A percentile compares a stretch with the other conserved stretches of the same genome.
phyloP scores from a whole-genome alignment of 2,113 vertebrate species.

The Recurvirostra avosetta region DNA sequence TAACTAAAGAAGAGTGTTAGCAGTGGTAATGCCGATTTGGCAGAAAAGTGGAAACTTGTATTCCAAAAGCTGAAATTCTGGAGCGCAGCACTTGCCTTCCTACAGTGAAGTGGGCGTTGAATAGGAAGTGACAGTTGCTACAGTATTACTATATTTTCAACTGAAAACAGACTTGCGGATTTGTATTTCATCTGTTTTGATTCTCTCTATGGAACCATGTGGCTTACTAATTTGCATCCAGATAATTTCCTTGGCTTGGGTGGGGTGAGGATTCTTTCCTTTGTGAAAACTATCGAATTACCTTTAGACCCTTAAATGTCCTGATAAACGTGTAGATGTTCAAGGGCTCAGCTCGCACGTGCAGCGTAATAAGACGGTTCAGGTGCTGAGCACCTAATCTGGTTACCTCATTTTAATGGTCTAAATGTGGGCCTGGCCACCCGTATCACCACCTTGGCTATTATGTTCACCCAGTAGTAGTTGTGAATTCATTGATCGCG shows the following conservation, averaged over 20 bases:
- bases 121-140: not conserved
- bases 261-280: not conserved
- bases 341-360: not conserved
- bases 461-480: not conserved
- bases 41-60: not conserved
- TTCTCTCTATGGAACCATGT: not conserved
- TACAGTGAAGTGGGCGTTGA: not conserved
- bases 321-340: not conserved
- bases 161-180: not conserved
- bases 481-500: not conserved
- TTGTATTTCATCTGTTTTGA: not conserved
- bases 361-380: not conserved
- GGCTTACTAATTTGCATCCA: not conserved
- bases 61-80: not conserved
- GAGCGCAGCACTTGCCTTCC: not conserved
- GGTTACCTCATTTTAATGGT: not conserved
- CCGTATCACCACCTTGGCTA: not conserved
- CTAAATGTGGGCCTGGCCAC: not conserved
- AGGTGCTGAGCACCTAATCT: not conserved
- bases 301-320: not conserved
- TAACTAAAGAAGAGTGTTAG: not conserved
- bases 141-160: not conserved
- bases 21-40: not conserved
- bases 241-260: not conserved
- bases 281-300: not conserved